These are phyloP conservation scores for Poeciliopsis prolifica DNA, from an alignment of 2,113 vertebrate species.

Conservation along the genomic window DNA sequence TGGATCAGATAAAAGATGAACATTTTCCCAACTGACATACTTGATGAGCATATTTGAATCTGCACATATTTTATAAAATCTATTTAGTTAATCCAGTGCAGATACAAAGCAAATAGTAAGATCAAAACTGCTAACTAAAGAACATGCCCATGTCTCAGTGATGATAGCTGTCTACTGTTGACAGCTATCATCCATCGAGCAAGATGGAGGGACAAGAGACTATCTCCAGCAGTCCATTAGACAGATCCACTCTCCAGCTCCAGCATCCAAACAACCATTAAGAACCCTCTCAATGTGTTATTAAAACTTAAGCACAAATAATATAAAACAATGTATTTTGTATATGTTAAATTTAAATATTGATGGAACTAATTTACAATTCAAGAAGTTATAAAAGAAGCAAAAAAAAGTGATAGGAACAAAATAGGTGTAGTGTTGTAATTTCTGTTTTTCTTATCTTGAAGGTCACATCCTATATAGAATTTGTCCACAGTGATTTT, in stretches of 20 bases:
- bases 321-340: not conserved
- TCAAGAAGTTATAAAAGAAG: not conserved
- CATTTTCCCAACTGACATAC: not conserved
- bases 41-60: not conserved
- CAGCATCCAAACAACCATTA: not conserved
- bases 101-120: too few species aligned
- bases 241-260: not conserved
- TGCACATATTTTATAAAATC: not conserved
- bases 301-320: too few species aligned
- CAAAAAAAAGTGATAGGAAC: not conserved
- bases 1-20: too few species aligned
- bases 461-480: slow-evolving; percentile 35
- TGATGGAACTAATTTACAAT: not conserved
- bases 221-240: not conserved
- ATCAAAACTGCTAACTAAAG: too few species aligned
- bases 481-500: slow-evolving; percentile 40
- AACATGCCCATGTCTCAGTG: not conserved
- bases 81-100: not conserved
- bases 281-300: too few species aligned
- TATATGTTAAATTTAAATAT: not conserved
- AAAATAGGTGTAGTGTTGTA: slow-evolving; percentile 4
- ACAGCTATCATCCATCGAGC: not conserved
- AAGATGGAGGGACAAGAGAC: not conserved
- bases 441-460: slow-evolving; percentile 26
- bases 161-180: slow-evolving; percentile 8